Evolutionary conservation across 1,140 invertebrate species (phyloP), one percentile per base, ranked within the genome.

Genomic region (Sipha flava): DNA sequence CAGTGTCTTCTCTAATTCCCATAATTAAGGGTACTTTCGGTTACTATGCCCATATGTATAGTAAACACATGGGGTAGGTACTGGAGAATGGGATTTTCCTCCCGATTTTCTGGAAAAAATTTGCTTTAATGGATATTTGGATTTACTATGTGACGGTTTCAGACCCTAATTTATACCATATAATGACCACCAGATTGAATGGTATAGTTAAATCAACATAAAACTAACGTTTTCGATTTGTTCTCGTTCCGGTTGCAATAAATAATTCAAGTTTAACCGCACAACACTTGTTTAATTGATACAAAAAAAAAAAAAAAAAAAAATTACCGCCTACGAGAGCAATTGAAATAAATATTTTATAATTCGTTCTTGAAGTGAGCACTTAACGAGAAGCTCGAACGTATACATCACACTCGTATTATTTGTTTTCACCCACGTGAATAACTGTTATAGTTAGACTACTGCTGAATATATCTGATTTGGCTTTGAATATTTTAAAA

Each of bases 1-100:
- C 23, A 47, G 43, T 16, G 40, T 29, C 16, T 47, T 70, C 43
- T 18, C 40, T 70, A 70, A 70, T 70, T 70, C 43, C 66, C 23
- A 16, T 70, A 70, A 70, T 70, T 70, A 45, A 70, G 66, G 9
- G 66, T 70, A 47, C 26, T 66, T 43, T 34, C 37, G 64, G 64
- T 37, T 16, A 40, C 64, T 6, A 43, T 23, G 12, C 37, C 34
- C 64, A 40, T 66, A n/a, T 26, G 34, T 43, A 26, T n/a, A 66
- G 37, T 26, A 66, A 66, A 40, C 37, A 43, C 21, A 40, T 26
- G n/a, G n/a, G n/a, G 64, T 16, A 43, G 64, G 64, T 43, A 43
- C 16, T 40, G 12, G 21, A 23, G 18, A 23, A 40, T 21, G 21
- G 21, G 21, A 43, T 43, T 66, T 66, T 66, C 64, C 34, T 40